phyloP scores from a whole-genome alignment of 2,888 invertebrate species.

The Cephus rjabovi region DNA sequence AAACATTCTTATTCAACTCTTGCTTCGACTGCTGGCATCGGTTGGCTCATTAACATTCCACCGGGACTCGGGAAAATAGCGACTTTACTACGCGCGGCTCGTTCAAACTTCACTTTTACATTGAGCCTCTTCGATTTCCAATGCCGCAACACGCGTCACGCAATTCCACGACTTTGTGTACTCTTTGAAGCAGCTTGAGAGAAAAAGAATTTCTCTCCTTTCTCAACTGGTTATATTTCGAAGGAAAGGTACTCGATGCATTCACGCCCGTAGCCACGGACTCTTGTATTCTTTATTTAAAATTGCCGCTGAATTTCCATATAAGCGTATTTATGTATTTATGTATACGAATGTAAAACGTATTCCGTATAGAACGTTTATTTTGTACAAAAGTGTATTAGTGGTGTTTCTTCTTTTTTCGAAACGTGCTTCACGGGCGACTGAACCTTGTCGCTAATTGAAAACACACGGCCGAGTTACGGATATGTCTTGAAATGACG shows the following conservation, averaged over 20 bases:
- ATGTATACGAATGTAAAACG: neutral
- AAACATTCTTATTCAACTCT: neutral
- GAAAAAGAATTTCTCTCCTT: neutral
- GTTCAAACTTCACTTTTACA: neutral
- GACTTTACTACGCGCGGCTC: neutral
- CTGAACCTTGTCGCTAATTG: neutral
- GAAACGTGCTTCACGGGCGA: neutral
- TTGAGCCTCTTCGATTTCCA: neutral
- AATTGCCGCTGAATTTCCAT: neutral
- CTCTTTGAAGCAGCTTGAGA: neutral
- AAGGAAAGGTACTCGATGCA: neutral
- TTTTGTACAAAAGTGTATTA: neutral
- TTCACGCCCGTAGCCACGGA: neutral
- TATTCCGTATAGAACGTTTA: neutral
- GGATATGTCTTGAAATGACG: neutral
- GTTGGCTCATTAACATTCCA: neutral
- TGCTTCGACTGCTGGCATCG: neutral
- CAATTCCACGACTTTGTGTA: neutral
- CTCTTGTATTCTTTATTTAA: neutral
- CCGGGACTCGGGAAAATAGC: neutral
- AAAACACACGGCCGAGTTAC: neutral
- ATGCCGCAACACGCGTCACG: neutral
- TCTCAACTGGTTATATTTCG: neutral
- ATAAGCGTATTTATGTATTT: neutral
- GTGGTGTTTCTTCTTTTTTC: neutral